Base-by-base conservation (phyloP, 2,888 invertebrate species). In the Neocrepidodera transversa region DNA sequence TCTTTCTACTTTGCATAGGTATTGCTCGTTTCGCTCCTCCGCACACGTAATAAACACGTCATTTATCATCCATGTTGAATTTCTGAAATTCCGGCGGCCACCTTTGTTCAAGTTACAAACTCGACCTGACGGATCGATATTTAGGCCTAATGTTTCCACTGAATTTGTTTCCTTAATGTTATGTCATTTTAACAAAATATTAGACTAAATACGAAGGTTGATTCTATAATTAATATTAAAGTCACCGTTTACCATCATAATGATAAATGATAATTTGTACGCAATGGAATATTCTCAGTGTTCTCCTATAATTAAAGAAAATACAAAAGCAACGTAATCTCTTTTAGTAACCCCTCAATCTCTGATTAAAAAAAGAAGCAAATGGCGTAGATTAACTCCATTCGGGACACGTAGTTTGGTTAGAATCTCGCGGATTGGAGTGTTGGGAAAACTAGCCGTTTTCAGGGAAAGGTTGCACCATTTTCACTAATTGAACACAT, bases 401-500 rank as follows among this genome's bases (percentile, higher is more conserved):
- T 54, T 54, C 45, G 13, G 17, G 47, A 54, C 54, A 54, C 54
- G 54, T 53, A 43, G 18, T 43, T 43, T 17, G 14, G 53, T 17
- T 20, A 23, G 20, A 53, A 53, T 54, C 36, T 20, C 36, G 26
- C 17, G 23, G 26, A 47, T 47, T 43, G 53, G 32, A 50, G 36
- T 45, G 45, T 35, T 14, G 32, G 50, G 49, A 30, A 56, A 56
- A 56, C 49, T 56, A 56, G 14, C 43, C 23, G 48, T 49, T 55
- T 48, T 18, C 48, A 40, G 38, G 49, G 26, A 43, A 50, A 56
- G 30, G 54, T 47, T 55, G 47, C 35, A 17, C 38, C 38, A 55
- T 55, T 48, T 3, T 38, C 35, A 10, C 32, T 56, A 56, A 56
- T 56, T 49, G 49, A 50, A 42, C 38, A 57, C 56, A 49, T 49